phyloP scores from a whole-genome alignment of 2,113 vertebrate genomes.

The Connochaetes taurinus region DNA sequence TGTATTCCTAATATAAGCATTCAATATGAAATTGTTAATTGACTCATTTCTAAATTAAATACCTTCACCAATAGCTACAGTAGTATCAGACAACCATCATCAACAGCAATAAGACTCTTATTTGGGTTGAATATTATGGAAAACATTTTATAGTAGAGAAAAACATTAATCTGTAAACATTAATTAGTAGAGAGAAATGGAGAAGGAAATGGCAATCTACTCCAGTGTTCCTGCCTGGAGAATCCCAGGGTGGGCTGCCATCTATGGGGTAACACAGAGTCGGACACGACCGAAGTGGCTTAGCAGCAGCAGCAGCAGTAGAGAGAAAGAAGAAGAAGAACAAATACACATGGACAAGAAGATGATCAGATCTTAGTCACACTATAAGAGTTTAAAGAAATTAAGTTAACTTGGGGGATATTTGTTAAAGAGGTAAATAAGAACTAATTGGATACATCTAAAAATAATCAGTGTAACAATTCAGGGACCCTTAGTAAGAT shows the following conservation, averaged over 20 bases:
- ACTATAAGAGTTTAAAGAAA: neutral
- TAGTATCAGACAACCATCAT: neutral
- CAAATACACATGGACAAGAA: neutral
- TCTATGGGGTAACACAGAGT: too few relatives aligned
- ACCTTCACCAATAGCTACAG: neutral
- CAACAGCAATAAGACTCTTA: neutral
- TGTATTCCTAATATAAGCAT: neutral
- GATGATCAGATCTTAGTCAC: neutral
- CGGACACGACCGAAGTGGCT: too few relatives aligned
- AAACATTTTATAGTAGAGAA: neutral
- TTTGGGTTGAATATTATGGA: neutral
- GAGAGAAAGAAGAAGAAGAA: neutral
- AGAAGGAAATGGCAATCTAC: too few relatives aligned
- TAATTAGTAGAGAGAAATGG: neutral
- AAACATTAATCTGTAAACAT: neutral
- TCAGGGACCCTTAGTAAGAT: neutral
- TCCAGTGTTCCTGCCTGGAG: too few relatives aligned
- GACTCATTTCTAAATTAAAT: constrained; percentile 20
- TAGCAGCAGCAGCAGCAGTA: neutral
- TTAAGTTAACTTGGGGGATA: neutral
- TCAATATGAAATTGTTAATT: neutral
- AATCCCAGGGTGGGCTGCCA: too few relatives aligned
- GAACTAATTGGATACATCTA: neutral
- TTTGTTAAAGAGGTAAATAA: neutral
- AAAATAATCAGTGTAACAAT: neutral